Percentiles rank a stretch among this genome's conserved stretches.
These are phyloP conservation scores for Syndactyla subalaris DNA, from an alignment of 2,797 vertebrate genomes.

Conservation along the genomic window DNA sequence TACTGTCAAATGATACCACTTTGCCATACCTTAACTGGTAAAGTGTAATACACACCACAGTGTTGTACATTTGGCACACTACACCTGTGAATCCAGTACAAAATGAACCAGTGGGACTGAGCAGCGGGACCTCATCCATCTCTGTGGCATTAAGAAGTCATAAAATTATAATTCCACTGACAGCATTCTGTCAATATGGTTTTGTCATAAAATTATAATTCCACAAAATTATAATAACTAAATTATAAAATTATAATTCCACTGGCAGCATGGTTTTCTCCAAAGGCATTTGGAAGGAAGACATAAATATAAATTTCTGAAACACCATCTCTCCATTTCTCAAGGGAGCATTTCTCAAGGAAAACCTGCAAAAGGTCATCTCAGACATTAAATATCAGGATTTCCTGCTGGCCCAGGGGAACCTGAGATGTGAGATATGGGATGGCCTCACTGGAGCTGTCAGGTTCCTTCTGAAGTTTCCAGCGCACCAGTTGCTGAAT, in stretches of 20 bases:
- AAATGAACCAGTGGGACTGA: neutral
- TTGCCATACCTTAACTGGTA: neutral
- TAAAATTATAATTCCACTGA: neutral
- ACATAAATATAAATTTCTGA: neutral
- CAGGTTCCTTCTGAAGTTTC: neutral
- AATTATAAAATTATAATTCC: neutral
- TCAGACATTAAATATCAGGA: neutral
- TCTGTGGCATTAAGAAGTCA: neutral
- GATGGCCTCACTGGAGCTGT: neutral
- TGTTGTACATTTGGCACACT: accelerated
- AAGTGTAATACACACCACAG: neutral
- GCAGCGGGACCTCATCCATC: no score
- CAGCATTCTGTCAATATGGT: neutral
- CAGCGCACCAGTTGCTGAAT: neutral
- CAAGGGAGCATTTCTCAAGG: neutral
- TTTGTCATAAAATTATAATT: no score
- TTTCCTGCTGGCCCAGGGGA: neutral
- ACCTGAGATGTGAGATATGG: neutral
- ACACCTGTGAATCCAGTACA: neutral
- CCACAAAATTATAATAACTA: no score
- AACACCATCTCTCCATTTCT: neutral
- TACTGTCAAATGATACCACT: neutral
- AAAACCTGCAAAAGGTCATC: neutral
- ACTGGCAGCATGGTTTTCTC: neutral
- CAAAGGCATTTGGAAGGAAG: neutral